Evolutionary conservation across 2,888 invertebrate species (phyloP), one percentile per base, ranked within the genome.

Genomic region (Amphipyra tragopoginis): DNA sequence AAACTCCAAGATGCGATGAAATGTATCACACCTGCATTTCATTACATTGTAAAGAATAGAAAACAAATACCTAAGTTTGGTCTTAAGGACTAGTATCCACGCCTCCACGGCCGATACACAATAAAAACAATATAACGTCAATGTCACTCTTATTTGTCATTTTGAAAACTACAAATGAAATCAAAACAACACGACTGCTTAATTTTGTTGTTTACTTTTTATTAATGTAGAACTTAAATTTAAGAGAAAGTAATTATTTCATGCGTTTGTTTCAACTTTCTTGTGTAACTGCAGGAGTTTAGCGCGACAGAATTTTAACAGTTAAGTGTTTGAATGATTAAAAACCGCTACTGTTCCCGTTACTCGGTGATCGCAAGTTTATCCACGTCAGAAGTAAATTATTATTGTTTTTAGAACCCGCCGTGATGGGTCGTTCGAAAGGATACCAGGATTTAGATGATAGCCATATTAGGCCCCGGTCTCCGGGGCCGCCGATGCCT

Each of bases 371-470:
- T 68, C 36, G 42, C 45, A 39, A 61, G 26, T 67, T 58, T 5
- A 78, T 88, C 88, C 90, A 93, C 92, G 92, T 93, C 91, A 89
- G 80, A 82, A 80, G 72, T 77, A 61, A 67, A 76, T 73, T 73
- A 33, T 69, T 53, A 45, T 59, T 65, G 58, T 48, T 66, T 70
- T 66, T 44, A 72, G 14, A 56, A 11, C 60, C 67, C 49, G 42
- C 34, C 13, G 92, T 87, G 75, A 92, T 96, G 89, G 94, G 95
- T 79, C 93, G 96, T 57, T 87, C 95, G 59, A 96, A 95, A 80
- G 96, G 96, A 70, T 96, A 96, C 84, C 96, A 96, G 84, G 96
- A 96, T 82, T 91, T 96, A 67, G 96, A 96, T 65, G 96, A 95
- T 49, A 92, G 86, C 82, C 87, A 83, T 36, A 86, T 83, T 55